Evolutionary conservation across 2,888 invertebrate genomes (phyloP), one percentile per base, ranked within the genome.

Genomic region (Agrilus cyanescens): DNA sequence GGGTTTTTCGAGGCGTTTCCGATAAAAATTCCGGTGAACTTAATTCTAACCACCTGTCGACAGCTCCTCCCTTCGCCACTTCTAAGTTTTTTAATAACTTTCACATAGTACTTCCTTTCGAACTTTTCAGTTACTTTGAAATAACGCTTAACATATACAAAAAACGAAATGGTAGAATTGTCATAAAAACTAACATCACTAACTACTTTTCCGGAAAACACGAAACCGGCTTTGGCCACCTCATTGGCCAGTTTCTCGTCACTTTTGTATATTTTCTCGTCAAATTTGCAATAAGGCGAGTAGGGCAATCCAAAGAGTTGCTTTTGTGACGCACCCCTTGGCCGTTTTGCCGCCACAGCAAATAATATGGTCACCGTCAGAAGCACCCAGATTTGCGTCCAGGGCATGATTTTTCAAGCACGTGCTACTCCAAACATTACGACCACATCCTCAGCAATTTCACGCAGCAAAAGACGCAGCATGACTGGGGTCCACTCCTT

Each of bases 1-100:
- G 50, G 12, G 48, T 43, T 46, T 53, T 54, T 48, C 10, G 25
- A 25, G 2, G 25, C 25, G 25, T 25, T 25, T 13, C 63, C 66
- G 30, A 65, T 57, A 54, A 66, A 66, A 50, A 66, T 65, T 14
- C 64, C 66, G 12, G 63, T 63, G 50, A 63, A 66, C 50, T 62
- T 59, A 44, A 57, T 57, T 43, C 65, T 55, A 43, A 66, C 57
- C 30, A 62, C 57, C 51, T 61, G 62, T 41, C 63, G 54, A 48
- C 66, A 66, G 53, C 57, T 60, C 12, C 57, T 56, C 46, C 65
- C 66, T 53, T 66, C 66, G 50, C 62, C 63, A 10, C 61, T 59
- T 40, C 55, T 55, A 43, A 65, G 50, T 16, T 49, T 56, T 53
- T 65, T 63, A 40, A 57, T 48, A 50, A 65, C 58, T 42, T 55